Base-by-base conservation (phyloP, 2,888 invertebrate species). In the Antheraea assamensis region DNA sequence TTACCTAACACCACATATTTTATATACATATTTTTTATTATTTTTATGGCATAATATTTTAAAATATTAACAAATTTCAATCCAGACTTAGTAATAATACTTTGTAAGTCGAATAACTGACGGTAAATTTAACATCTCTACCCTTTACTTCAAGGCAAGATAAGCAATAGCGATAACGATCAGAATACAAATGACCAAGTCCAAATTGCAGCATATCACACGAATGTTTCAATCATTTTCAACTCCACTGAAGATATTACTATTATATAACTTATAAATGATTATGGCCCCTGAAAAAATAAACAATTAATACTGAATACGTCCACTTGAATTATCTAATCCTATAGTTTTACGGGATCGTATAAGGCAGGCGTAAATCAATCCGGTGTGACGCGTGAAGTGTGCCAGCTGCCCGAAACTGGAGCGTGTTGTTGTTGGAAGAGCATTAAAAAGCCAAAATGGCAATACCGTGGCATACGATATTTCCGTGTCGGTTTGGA, bases 391-490 rank as follows among this genome's bases (percentile, higher is more conserved):
- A 68, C 31, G 27, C 27, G 68, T 68, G 68, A 68, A 68, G 68
- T 35, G 68, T 35, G 21, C 31, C 68, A 68, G 68, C 68, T 68
- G 68, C n/a, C 42, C 21, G 68, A 35, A 68, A 35, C 68, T 68
- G 35, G 24, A 68, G n/a, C 68, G 68, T 30, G 64, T 31, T 68
- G 31, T 68, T 68, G 19, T 68, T 35, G 27, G 61, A 17, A 61
- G 61, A 61, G 61, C 61, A 61, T 61, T 61, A 27, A 61, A 61
- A 61, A 27, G 61, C 27, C 61, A 61, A 30, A 61, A 61, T 27
- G 61, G 61, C 61, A 27, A 61, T 61, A 61, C 8, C 21, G 27
- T 27, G 27, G 15, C 27, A 61, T 17, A 27, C 27, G 61, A 27
- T 61, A 27, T 27, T 61, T 61, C 61, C 61, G 61, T 61, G 61